Evolutionary conservation across 2,797 vertebrate genomes (phyloP), one percentile per base, ranked within the genome.

Genomic region (Trematomus bernacchii): DNA sequence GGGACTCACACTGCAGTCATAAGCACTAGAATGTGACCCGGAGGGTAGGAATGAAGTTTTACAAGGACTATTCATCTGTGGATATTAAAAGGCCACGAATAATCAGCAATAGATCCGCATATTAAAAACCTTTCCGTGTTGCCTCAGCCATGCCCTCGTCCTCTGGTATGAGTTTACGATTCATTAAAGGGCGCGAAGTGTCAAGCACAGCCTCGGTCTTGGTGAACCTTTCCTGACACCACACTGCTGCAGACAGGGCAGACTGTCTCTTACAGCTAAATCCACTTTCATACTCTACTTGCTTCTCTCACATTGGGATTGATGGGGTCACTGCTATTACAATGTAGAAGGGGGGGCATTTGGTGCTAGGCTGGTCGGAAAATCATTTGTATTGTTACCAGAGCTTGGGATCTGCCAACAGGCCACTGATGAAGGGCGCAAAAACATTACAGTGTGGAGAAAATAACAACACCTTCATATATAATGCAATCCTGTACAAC

Each of bases 131-230:
- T 14, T 8, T 53, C 14, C 66, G 76, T 57, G 53, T 57, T 46
- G 33, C 57, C 61, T 50, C 40, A 70, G 61, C 53, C 53, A 19
- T 54, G 46, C 51, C 18, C n/a, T 59, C 3, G 3, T 73, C 54
- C 62, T 70, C 55, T 46, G 18, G 50, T 55, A 63, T 48, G 59
- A 59, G 64, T 71, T 74, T 54, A 65, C 76, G 76, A 82, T 73
- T 79, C 72, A 76, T 81, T 77, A 73, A 84, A 82, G 71, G 74
- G 58, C 51, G 65, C 57, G 57, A 64, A 23, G 63, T 66, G 62
- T 76, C 76, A 73, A 80, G 55, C 18, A 4, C 21, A 80, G 71
- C 33, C 66, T 66, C 50, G 40, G 76, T 73, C 40, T 62, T 21
- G 23, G 61, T 73, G 61, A 77, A 80, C 70, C 33, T 55, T 67